Conservation (phyloP, 2,888 invertebrate species). For the Epirrhoe alternata region DNA sequence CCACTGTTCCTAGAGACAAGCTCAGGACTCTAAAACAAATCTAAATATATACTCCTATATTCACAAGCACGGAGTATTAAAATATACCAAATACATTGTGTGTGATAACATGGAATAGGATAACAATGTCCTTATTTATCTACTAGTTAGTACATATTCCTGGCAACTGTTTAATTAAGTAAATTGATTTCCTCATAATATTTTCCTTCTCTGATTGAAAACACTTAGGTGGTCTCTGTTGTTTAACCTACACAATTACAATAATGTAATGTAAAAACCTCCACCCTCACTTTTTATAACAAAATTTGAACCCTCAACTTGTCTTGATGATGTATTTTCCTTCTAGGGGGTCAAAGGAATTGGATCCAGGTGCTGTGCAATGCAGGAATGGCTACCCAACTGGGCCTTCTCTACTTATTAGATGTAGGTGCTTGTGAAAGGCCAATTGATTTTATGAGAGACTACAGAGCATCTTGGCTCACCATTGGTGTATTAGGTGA, state of each 20-base stretch:
- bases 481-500: slow-evolving; percentile 90
- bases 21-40: too few species aligned
- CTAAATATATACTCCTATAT: too few species aligned
- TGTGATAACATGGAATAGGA: too few species aligned
- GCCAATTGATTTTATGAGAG: slow-evolving; percentile 90
- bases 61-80: too few species aligned
- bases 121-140: background rate
- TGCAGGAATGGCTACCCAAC: slow-evolving; percentile 93
- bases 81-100: too few species aligned
- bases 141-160: background rate
- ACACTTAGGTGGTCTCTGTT: too few species aligned
- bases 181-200: background rate
- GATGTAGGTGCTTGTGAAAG: slow-evolving; percentile 92
- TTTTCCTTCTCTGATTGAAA: background rate
- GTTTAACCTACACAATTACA: too few species aligned
- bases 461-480: slow-evolving; percentile 93
- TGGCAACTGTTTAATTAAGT: background rate
- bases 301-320: too few species aligned
- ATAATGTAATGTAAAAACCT: too few species aligned
- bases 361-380: slow-evolving; percentile 97
- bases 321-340: background rate
- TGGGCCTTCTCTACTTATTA: slow-evolving; percentile 91
- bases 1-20: too few species aligned
- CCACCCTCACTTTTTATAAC: too few species aligned
- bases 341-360: slow-evolving; percentile 92